Percentiles rank a stretch among this genome's conserved stretches.
Conservation (phyloP, 2,888 invertebrate species). For the Syrphus vitripennis region DNA sequence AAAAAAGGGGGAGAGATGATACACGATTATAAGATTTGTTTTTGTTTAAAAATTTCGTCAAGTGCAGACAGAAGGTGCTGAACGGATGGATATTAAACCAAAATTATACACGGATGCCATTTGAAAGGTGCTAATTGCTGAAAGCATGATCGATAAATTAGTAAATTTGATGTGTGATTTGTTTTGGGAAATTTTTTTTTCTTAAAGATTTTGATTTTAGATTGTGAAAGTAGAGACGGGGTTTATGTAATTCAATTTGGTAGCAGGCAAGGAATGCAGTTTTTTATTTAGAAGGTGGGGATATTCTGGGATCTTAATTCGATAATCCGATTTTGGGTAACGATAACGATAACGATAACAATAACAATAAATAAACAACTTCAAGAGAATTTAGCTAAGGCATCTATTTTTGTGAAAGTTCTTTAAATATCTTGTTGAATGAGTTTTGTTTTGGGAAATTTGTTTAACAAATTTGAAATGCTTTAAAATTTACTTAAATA, state of each 20-base stretch:
- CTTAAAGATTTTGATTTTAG: too few species aligned
- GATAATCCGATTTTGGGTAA: conserved; percentile 35
- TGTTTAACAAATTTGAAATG: background rate
- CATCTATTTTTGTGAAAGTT: background rate
- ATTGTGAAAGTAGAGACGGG: background rate
- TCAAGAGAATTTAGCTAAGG: background rate
- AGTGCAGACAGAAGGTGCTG: conserved; percentile 3
- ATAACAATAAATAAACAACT: conserved; percentile 7
- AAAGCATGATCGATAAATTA: conserved; percentile 56
- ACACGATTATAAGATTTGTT: background rate
- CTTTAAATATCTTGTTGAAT: background rate
- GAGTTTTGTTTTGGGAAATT: background rate
- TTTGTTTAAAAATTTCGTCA: background rate
- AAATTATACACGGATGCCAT: conserved; percentile 11
- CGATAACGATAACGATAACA: too few species aligned
- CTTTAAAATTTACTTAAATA: background rate
- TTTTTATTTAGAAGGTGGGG: background rate
- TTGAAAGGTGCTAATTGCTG: conserved; percentile 49
- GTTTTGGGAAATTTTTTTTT: background rate
- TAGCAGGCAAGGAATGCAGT: background rate
- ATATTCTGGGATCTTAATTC: background rate
- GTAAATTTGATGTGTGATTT: conserved; percentile 17
- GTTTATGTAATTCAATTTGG: background rate
- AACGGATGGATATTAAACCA: conserved; percentile 23
- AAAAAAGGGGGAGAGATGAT: background rate